These are phyloP conservation scores for Bufo bufo DNA, from an alignment of 2,113 vertebrate genomes.

Conservation along the genomic window DNA sequence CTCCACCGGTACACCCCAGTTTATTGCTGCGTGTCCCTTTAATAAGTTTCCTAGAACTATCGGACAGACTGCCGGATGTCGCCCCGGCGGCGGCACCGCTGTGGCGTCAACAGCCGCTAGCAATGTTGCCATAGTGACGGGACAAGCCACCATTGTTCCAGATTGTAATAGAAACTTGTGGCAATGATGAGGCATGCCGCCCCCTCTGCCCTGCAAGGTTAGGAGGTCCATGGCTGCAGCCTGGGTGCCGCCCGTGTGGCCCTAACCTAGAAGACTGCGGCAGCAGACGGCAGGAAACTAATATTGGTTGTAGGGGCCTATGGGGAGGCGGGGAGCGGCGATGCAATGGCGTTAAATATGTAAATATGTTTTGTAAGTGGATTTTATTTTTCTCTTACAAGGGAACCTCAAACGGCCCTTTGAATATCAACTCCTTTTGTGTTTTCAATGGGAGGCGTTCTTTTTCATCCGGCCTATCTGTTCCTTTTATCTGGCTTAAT, in stretches of 20 bases:
- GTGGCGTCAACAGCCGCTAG: background rate
- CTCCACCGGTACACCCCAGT: no score
- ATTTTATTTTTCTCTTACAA: background rate
- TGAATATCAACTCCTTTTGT: conserved; percentile 33
- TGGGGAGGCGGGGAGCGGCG: background rate
- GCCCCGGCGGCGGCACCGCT: background rate
- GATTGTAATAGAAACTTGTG: background rate
- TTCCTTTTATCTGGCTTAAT: conserved; percentile 47
- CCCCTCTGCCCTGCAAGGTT: background rate
- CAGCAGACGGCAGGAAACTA: background rate
- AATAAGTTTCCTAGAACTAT: no score
- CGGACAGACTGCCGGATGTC: background rate
- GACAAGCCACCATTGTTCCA: background rate
- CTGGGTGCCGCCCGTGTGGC: background rate
- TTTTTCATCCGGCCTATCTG: conserved; percentile 32
- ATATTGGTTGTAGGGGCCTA: background rate
- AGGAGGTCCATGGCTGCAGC: background rate
- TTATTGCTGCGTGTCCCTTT: no score
- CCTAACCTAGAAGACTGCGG: background rate
- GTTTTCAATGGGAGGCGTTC: conserved; percentile 8
- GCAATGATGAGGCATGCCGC: no score
- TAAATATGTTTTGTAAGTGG: conserved; percentile 38
- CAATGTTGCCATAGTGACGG: background rate
- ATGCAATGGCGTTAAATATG: conserved; percentile 22
- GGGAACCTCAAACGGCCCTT: conserved; percentile 18